Percentiles rank a stretch among this genome's conserved stretches.
phyloP scores from a whole-genome alignment of 2,113 vertebrate species.

The Cyphomyrus plagiostoma region DNA sequence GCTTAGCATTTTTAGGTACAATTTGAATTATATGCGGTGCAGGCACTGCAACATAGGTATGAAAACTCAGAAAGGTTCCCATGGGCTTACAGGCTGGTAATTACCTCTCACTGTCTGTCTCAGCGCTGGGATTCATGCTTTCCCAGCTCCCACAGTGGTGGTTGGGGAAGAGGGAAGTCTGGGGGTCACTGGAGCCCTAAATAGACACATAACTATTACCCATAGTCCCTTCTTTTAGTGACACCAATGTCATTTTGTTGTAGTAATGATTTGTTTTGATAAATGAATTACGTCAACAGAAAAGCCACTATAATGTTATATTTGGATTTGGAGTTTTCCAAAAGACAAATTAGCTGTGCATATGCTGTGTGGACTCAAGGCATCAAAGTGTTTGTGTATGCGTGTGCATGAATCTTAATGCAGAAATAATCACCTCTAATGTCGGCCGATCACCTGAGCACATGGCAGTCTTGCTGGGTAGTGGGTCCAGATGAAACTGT shows the following conservation, averaged over 20 bases:
- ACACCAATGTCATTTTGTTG: background rate
- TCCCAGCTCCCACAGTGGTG: background rate
- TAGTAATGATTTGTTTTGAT: background rate
- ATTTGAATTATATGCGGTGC: slow-evolving; percentile 33
- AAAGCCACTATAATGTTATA: background rate
- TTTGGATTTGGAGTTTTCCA: background rate
- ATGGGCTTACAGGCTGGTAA: slow-evolving; percentile 23
- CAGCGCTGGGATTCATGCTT: slow-evolving; percentile 23
- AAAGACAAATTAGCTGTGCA: background rate
- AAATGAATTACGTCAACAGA: background rate
- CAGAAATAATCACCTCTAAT: background rate
- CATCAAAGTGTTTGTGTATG: background rate
- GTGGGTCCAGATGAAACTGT: background rate
- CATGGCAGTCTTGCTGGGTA: background rate
- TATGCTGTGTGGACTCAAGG: background rate
- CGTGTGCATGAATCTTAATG: background rate
- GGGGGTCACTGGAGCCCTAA: background rate
- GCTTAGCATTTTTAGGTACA: slow-evolving; percentile 39
- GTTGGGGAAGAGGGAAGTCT: background rate
- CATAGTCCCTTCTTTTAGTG: background rate
- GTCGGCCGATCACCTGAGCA: background rate
- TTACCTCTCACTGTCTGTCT: slow-evolving; percentile 20
- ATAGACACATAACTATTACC: background rate
- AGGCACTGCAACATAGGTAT: slow-evolving; percentile 28
- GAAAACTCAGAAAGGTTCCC: slow-evolving; percentile 26